phyloP scores from a whole-genome alignment of 2,888 invertebrate species.

The Aphodius sticticus region DNA sequence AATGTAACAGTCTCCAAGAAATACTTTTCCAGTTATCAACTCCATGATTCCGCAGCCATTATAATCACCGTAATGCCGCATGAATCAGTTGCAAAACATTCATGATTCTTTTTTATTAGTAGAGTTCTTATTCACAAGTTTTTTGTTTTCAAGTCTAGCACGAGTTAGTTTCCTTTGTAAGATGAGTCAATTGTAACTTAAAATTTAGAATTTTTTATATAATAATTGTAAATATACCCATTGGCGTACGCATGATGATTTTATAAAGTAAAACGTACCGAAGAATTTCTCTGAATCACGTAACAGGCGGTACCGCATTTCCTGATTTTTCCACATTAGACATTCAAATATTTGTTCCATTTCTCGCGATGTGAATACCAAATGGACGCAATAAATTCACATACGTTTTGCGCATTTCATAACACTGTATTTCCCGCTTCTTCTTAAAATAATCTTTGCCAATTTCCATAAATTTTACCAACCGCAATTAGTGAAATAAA shows the following conservation, averaged over 20 bases:
- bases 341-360: slow-evolving; percentile 7
- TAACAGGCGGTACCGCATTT: background rate
- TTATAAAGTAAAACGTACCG: background rate
- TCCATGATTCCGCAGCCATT: too few species aligned
- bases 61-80: too few species aligned
- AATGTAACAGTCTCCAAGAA: too few species aligned
- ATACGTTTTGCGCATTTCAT: background rate
- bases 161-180: too few species aligned
- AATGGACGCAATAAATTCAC: background rate
- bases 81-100: too few species aligned
- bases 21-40: too few species aligned
- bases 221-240: too few species aligned
- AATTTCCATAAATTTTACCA: slow-evolving; percentile 7
- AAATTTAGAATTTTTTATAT: too few species aligned
- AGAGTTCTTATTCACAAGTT: too few species aligned
- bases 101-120: too few species aligned
- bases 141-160: too few species aligned
- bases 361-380: slow-evolving; percentile 7
- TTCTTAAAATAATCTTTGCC: background rate
- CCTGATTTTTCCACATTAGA: background rate
- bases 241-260: background rate
- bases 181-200: too few species aligned
- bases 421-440: background rate
- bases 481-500: background rate
- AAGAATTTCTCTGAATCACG: background rate